Conservation (phyloP, 2,113 vertebrate species). For the Neogale vison region DNA sequence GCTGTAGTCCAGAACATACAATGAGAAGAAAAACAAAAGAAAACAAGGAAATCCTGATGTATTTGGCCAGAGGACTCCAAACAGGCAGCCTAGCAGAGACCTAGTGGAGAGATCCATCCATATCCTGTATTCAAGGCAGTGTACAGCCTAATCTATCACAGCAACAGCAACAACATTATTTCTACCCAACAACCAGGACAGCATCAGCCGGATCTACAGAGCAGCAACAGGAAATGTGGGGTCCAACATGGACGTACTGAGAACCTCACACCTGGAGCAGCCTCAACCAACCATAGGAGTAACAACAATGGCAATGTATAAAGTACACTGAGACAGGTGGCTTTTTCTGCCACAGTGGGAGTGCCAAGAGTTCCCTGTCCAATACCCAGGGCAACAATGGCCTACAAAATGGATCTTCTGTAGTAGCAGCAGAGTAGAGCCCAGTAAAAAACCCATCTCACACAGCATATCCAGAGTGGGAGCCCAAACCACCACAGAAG, state of each 20-base stretch:
- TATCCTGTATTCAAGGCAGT: neutral
- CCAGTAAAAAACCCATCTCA: neutral
- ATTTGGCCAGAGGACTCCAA: neutral
- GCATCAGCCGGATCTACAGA: neutral
- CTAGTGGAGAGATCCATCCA: neutral
- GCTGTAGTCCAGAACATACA: neutral
- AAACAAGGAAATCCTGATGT: neutral
- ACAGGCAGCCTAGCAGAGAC: neutral
- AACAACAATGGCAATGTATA: neutral
- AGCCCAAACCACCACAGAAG: neutral
- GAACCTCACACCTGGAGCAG: neutral
- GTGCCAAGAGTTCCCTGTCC: neutral
- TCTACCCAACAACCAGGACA: neutral
- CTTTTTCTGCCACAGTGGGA: neutral
- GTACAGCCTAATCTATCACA: neutral
- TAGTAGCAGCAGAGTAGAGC: neutral
- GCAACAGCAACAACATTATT: neutral
- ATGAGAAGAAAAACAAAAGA: neutral
- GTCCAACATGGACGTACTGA: neutral
- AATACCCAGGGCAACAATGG: neutral
- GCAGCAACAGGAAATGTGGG: neutral
- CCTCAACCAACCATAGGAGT: neutral
- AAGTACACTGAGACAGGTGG: neutral
- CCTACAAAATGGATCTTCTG: neutral
- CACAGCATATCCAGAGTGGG: neutral